Percentiles rank a stretch among this genome's conserved stretches.
Evolutionary conservation across 2,888 invertebrate genomes (phyloP).

Genomic region (Oxyscelio sp.): DNA sequence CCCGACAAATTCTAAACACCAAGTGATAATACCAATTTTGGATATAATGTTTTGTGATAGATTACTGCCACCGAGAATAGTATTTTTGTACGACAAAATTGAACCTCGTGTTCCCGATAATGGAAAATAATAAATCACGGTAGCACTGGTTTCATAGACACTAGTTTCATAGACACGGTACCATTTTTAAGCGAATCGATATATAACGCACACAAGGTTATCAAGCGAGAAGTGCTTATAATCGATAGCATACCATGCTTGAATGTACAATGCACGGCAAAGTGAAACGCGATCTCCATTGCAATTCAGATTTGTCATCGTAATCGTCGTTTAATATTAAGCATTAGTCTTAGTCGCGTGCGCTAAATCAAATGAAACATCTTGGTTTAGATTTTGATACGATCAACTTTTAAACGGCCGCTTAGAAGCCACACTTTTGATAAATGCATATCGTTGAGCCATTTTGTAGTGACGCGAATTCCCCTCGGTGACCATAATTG

Average conservation of each 20-base stretch:
- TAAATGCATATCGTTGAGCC: neutral
- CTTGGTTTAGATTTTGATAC: slow-evolving; percentile 5
- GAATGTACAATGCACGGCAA: slow-evolving; percentile 33
- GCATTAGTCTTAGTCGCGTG: neutral
- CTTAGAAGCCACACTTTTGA: neutral
- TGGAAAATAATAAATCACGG: neutral
- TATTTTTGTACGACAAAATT: slow-evolving; percentile 11
- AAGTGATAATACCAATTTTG: slow-evolving; percentile 21
- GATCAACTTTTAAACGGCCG: neutral
- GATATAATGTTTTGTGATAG: slow-evolving; percentile 8
- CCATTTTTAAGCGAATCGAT: slow-evolving; percentile 50
- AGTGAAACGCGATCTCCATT: slow-evolving; percentile 41
- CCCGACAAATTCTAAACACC: slow-evolving; percentile 37
- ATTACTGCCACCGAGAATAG: slow-evolving; percentile 7
- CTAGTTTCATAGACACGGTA: neutral
- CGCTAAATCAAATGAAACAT: neutral
- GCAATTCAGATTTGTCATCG: slow-evolving; percentile 16
- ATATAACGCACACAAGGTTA: slow-evolving; percentile 54
- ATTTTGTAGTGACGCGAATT: neutral
- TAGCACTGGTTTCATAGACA: slow-evolving; percentile 18
- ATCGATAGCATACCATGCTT: slow-evolving; percentile 56
- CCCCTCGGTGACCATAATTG: neutral
- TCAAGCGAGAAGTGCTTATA: slow-evolving; percentile 50
- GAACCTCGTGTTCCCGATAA: neutral
- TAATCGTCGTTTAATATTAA: neutral